A percentile compares a stretch with the other conserved stretches of the same genome.
phyloP scores from a whole-genome alignment of 2,888 invertebrate species.

The Drosophila trichaetosa region DNA sequence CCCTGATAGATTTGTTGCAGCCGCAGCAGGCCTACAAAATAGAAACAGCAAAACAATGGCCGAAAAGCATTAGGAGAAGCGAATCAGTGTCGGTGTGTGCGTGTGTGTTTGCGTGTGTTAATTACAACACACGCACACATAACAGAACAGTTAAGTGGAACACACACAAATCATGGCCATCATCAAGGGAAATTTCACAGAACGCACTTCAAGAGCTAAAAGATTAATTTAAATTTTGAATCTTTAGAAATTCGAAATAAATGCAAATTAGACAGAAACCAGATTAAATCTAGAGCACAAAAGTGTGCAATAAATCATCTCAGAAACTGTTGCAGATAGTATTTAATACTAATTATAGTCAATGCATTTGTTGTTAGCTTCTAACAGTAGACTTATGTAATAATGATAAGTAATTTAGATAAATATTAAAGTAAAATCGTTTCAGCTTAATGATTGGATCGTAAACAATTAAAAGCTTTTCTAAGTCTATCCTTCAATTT shows the following conservation, averaged over 20 bases:
- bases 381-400: background rate
- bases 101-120: constrained; percentile 14
- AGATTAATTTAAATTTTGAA: background rate
- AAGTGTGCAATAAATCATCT: background rate
- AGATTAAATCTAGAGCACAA: background rate
- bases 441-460: background rate
- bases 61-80: background rate
- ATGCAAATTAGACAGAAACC: background rate
- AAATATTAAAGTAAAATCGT: background rate
- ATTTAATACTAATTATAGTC: background rate
- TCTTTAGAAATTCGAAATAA: background rate
- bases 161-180: background rate
- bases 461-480: background rate
- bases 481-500: no score
- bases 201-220: background rate
- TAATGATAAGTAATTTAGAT: background rate
- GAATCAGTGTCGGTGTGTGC: background rate
- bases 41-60: background rate
- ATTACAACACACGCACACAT: background rate
- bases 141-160: background rate
- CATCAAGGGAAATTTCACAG: constrained; percentile 2
- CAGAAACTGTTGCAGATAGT: background rate
- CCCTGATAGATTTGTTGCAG: constrained; percentile 97
- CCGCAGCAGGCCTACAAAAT: constrained; percentile 91
- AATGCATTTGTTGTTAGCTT: background rate